Base-by-base conservation (phyloP, 2,797 vertebrate species). In the Sphenopsis melanotis region DNA sequence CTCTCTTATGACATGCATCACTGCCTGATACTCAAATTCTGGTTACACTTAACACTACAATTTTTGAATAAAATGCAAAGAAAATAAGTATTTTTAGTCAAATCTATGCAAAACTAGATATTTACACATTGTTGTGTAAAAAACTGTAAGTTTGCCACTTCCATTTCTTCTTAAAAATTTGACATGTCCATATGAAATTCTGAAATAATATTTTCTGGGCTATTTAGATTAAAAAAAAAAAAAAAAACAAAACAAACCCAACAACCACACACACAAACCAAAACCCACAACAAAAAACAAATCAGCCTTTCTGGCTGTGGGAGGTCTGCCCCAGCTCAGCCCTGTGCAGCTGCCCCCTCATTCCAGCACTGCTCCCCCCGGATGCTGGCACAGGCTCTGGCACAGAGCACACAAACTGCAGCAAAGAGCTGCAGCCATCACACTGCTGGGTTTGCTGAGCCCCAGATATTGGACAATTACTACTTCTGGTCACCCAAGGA, bases 361-460 rank as follows among this genome's bases (percentile, higher is more conserved):
- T 18, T 13, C 39, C 3, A 1, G 19, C 60, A 42, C 56, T 4
- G 47, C 64, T 36, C 2, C 34, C 59, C 59, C 2, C 0, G 0
- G 39, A 5, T 20, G 39, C 72, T 52, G 77, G 65, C 69, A 56
- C 24, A 15, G 34, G 23, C 9, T 22, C 59, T 47, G 72, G 71
- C 68, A 36, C 26, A 12, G 41, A 22, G 26, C n/a, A 30, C 6
- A 14, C 7, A 3, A 60, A 10, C 19, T 5, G 18, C 5, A 55
- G 57, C 60, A 52, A 10, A 30, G 65, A 23, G 57, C 32, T 2
- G 10, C 41, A 64, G 69, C 42, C n/a, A 6, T 8, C 26, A 5
- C 37, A 7, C 11, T 12, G 26, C 36, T 6, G 0, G 3, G 47
- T 4, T 26, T 68, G 66, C 75, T 49, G 81, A 44, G 19, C n/a